These are phyloP conservation scores for Cranoglanis bouderius DNA, from an alignment of 2,113 vertebrate genomes.

Conservation along the genomic window DNA sequence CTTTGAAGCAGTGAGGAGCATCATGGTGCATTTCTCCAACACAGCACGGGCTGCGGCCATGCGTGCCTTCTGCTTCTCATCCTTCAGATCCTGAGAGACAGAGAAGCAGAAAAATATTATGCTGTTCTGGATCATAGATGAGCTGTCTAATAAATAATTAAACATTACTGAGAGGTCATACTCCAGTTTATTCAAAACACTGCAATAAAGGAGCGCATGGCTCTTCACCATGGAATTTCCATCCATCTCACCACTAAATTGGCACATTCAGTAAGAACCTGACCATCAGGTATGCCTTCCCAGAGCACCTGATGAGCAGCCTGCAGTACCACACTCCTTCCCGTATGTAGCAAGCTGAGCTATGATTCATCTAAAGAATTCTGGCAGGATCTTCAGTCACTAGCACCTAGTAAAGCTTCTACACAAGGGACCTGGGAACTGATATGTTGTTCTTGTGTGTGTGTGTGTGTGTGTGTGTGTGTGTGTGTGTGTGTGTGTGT, in stretches of 20 bases:
- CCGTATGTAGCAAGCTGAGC: not conserved
- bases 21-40: constrained; percentile 99
- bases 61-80: constrained; percentile 96
- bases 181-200: not conserved
- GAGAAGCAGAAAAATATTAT: constrained; percentile 51
- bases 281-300: not conserved
- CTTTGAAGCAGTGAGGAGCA: constrained; percentile 98
- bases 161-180: not conserved
- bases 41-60: constrained; percentile 96
- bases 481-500: constrained; percentile 13
- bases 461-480: constrained; percentile 16
- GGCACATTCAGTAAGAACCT: not conserved
- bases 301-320: not conserved
- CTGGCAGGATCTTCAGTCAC: constrained; percentile 16
- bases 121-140: not conserved
- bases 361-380: constrained; percentile 20
- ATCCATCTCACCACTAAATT: not conserved
- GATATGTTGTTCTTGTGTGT: constrained; percentile 9
- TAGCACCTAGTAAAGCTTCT: not conserved
- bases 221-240: not conserved
- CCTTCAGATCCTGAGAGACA: constrained; percentile 87
- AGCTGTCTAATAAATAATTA: not conserved
- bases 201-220: not conserved
- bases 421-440: not conserved
- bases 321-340: not conserved